A percentile compares a stretch with the other conserved stretches of the same genome.
Conservation (phyloP, 2,888 invertebrate species). For the Papilio elwesi region DNA sequence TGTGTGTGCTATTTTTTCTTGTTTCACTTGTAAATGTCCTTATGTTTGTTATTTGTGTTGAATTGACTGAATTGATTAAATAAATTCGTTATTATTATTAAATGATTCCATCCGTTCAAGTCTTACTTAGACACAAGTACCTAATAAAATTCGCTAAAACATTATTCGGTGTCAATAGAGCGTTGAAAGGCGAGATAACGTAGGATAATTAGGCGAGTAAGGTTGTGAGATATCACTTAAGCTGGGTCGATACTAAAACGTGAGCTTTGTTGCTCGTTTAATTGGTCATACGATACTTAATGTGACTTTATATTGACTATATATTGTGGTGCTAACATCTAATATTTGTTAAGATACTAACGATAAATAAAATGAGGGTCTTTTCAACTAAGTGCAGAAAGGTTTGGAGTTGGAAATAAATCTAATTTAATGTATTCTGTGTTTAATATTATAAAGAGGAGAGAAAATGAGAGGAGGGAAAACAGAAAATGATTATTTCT, state of each 20-base stretch:
- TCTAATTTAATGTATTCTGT: no score
- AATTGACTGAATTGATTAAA: no score
- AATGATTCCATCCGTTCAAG: no score
- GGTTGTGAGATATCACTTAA: constrained; percentile 25
- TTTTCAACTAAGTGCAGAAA: neutral
- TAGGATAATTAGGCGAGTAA: constrained; percentile 15
- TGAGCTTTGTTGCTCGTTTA: constrained; percentile 28
- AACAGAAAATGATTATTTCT: no score
- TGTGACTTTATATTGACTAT: constrained; percentile 11
- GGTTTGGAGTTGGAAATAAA: no score
- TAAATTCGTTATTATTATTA: no score
- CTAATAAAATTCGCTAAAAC: neutral
- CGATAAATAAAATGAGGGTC: neutral
- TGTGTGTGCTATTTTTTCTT: no score
- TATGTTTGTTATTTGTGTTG: no score
- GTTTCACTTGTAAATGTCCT: no score
- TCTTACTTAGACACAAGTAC: no score
- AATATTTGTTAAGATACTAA: neutral
- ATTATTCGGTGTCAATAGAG: neutral
- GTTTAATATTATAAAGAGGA: no score
- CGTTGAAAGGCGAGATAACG: neutral
- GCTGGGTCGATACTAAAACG: constrained; percentile 19
- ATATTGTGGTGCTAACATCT: constrained; percentile 8
- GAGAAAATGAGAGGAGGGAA: no score
- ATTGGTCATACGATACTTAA: constrained; percentile 30